Base-by-base conservation (phyloP, 2,797 vertebrate genomes). In the Tiaroga cobitis region DNA sequence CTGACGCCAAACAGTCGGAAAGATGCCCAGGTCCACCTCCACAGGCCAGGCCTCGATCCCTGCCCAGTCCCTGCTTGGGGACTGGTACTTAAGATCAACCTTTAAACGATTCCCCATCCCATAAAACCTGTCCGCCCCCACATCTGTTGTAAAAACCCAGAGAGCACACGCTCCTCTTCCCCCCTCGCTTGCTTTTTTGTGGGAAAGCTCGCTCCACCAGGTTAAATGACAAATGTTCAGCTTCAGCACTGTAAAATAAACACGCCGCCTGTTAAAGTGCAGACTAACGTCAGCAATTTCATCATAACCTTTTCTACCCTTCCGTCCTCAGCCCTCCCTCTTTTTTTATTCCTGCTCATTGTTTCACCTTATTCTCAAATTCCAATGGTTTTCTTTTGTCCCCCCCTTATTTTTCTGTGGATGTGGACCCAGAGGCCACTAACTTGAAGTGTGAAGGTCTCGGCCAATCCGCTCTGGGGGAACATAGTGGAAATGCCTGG, bases 401-500 rank as follows among this genome's bases (percentile, higher is more conserved):
- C 61, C 18, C 18, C 65, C 34, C 19, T 6, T 80, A 43, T 67
- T 88, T 84, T 89, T 78, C 91, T 93, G 94, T 87, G 83, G 89
- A 92, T 72, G 67, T 82, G 56, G 13, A 87, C 24, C 75, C 85
- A 76, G 86, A 86, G 86, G 51, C 89, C 85, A 90, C 49, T 78
- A 90, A 84, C 81, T 84, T 81, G 75, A 87, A 83, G 74, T 80
- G 1, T 68, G 84, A 86, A 41, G 74, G 74, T 16, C 61, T 54
- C 2, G 89, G 86, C 86, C 92, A 91, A 92, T 84, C 90, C 80
- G 89, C 86, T 84, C 88, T 96, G 76, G 88, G 90, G 92, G 92
- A 91, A 83, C 94, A 88, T 88, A 94, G 93, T 91, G 95, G 93
- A 93, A 97, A 96, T 92, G 90, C 93, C 92, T 93, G 91, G 86